A percentile compares a stretch with the other conserved stretches of the same genome.
Conservation (phyloP, 2,113 vertebrate genomes). For the Calyptommatus sinebrachiatus region DNA sequence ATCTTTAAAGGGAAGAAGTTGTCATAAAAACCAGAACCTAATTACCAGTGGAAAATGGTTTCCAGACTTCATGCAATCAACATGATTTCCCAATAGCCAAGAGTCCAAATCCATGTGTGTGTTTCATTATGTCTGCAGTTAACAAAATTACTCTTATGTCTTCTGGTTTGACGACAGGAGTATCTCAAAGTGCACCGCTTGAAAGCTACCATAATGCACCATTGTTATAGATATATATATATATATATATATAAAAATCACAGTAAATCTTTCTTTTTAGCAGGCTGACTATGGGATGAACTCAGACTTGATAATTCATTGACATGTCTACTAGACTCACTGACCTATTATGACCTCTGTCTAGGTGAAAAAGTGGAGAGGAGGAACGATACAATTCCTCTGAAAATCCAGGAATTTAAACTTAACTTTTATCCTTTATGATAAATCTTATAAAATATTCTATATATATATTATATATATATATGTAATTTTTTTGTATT, state of each 20-base stretch:
- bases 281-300: background rate
- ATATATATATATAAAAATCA: background rate
- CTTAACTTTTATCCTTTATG: background rate
- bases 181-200: background rate
- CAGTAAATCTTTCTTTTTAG: background rate
- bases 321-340: background rate
- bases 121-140: slow-evolving; percentile 18
- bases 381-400: background rate
- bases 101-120: background rate
- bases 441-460: background rate
- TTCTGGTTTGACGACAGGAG: slow-evolving; percentile 1
- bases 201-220: slow-evolving; percentile 11
- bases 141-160: slow-evolving; percentile 9
- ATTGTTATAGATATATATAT: background rate
- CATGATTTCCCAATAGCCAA: background rate
- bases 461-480: too few species aligned
- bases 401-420: background rate
- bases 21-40: slow-evolving; percentile 16
- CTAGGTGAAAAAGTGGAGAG: background rate
- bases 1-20: slow-evolving; percentile 11
- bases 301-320: background rate
- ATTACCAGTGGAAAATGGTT: slow-evolving; percentile 24
- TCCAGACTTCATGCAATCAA: background rate
- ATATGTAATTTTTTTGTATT: too few species aligned
- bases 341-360: background rate